Base-by-base conservation (phyloP, 2,888 invertebrate genomes). In the Portevinia maculata region DNA sequence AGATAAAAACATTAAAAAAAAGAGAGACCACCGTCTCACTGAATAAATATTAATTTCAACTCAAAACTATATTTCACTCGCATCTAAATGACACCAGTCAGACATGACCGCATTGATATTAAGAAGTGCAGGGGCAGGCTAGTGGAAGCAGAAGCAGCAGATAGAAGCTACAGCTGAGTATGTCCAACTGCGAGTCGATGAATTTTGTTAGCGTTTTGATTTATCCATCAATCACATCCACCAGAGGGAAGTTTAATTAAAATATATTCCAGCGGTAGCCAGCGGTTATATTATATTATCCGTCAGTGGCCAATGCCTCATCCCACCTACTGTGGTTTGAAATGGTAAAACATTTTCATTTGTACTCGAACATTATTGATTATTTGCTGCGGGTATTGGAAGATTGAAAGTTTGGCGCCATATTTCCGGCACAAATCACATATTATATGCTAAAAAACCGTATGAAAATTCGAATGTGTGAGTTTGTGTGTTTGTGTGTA, bases 141-240 rank as follows among this genome's bases (percentile, higher is more conserved):
- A 11, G 19, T 5, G 11, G 9, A 21, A 9, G 39, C 39, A 24
- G 24, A 24, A 21, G 11, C n/a, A 48, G 7, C n/a, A 13, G 13
- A 9, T 1, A 11, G 4, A 21, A 21, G 19, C 46, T 19, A 9
- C 24, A 50, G 48, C 28, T 11, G 13, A 9, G 37, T 9, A 19
- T 9, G 8, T 32, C 32, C 37, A 30, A 37, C 15, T 24, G 15
- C 4, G 48, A 17, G 21, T 39, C 28, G 34, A 55, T 70, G 60
- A 1, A 48, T 62, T 55, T 69, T 62, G 62, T 69, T 53, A 48
- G 65, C 65, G 46, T 62, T 76, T 76, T 76, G 62, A 70, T 76
- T 62, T 70, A 62, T 39, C 70, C 76, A 76, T 76, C 76, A 76
- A 76, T 76, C 76, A 76, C 39, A 46, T 39, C 60, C 60, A 62